A percentile compares a stretch with the other conserved stretches of the same genome.
These are phyloP conservation scores for Cyanocitta stelleri DNA, from an alignment of 2,113 vertebrate species.

Conservation along the genomic window DNA sequence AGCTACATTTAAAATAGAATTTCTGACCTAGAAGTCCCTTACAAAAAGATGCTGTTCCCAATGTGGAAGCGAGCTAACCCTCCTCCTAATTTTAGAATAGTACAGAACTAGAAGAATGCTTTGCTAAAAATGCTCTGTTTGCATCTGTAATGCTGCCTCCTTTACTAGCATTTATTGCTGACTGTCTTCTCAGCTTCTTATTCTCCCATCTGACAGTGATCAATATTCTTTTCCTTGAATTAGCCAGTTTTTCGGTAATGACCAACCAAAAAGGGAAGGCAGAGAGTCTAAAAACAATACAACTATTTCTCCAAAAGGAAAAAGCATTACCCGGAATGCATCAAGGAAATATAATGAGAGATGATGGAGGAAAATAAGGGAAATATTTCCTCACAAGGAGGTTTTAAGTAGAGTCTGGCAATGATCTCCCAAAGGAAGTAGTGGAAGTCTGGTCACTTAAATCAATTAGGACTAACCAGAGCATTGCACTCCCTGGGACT, in stretches of 20 bases:
- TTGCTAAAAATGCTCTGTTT: not conserved
- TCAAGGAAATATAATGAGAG: not conserved
- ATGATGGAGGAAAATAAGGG: slow-evolving; percentile 21
- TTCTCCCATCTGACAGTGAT: not conserved
- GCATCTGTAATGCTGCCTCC: not conserved
- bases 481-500: not conserved
- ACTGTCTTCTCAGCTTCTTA: not conserved
- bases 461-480: slow-evolving; percentile 54
- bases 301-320: not conserved
- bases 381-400: slow-evolving; percentile 26
- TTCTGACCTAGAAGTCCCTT: not conserved
- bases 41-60: not conserved
- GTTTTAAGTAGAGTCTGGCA: slow-evolving; percentile 52
- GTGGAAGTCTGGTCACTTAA: slow-evolving; percentile 56
- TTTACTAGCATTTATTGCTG: not conserved
- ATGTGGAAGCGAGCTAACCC: not conserved
- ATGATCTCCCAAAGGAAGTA: slow-evolving; percentile 48
- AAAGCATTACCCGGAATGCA: not conserved
- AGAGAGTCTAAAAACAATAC: not conserved
- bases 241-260: not conserved
- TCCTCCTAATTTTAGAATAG: not conserved
- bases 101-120: not conserved
- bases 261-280: not conserved
- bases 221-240: not conserved
- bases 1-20: not conserved